Percentiles rank a stretch among this genome's conserved stretches.
Conservation (phyloP, 2,888 invertebrate species). For the Zaprionus bogoriensis region DNA sequence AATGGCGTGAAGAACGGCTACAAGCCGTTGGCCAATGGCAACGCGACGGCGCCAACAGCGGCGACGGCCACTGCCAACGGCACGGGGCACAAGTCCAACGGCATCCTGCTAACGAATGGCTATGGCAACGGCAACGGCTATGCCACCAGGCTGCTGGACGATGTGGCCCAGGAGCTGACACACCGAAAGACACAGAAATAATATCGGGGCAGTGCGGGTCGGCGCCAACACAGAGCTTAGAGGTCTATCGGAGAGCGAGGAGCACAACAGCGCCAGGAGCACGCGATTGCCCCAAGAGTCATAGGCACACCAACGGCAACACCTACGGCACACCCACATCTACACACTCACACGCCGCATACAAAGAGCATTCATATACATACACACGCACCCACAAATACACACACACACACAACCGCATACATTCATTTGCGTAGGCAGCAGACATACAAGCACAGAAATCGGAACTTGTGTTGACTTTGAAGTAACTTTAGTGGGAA, state of each 20-base stretch:
- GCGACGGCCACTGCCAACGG: constrained; percentile 61
- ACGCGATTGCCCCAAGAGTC: constrained; percentile 52
- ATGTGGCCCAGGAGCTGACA: constrained; percentile 78
- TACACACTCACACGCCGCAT: constrained; percentile 24
- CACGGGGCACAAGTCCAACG: constrained; percentile 69
- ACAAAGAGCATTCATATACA: constrained; percentile 8
- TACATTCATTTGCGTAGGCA: constrained; percentile 24
- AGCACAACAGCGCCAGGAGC: constrained; percentile 55
- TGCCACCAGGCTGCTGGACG: constrained; percentile 68
- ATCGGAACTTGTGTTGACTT: constrained; percentile 31
- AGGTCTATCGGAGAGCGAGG: constrained; percentile 2
- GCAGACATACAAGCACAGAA: constrained; percentile 22
- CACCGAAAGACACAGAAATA: constrained; percentile 83
- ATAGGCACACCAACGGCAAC: constrained; percentile 39
- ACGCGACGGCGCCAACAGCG: constrained; percentile 55
- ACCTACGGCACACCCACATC: constrained; percentile 24
- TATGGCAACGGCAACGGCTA: constrained; percentile 57
- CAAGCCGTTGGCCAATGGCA: constrained; percentile 61
- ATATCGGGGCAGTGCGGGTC: constrained; percentile 76
- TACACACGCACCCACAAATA: background rate
- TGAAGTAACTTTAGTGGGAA: constrained; percentile 26
- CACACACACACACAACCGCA: constrained; percentile 8
- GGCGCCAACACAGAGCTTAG: constrained; percentile 65
- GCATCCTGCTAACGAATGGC: constrained; percentile 74
- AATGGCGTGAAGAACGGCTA: constrained; percentile 76